Conservation (phyloP, 2,113 vertebrate genomes). For the Puma concolor region DNA sequence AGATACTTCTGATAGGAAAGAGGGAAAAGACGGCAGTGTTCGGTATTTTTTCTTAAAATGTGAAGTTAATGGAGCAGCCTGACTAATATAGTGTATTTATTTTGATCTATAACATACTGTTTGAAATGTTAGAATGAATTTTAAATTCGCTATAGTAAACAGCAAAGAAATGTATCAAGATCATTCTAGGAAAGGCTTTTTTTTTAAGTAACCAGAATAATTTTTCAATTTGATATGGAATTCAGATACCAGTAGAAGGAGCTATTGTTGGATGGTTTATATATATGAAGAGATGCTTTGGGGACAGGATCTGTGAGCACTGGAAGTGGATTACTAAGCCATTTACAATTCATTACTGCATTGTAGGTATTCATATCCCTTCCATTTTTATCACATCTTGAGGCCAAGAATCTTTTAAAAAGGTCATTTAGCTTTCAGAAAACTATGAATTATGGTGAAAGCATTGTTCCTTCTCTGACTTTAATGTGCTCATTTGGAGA, state of each 20-base stretch:
- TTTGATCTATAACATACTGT: slow-evolving; percentile 65
- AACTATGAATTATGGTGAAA: slow-evolving; percentile 76
- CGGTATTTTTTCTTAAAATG: slow-evolving; percentile 60
- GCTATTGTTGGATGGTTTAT: slow-evolving; percentile 48
- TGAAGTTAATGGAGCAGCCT: slow-evolving; percentile 63
- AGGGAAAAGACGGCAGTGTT: background rate
- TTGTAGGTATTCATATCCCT: slow-evolving; percentile 71
- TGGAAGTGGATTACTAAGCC: slow-evolving; percentile 63
- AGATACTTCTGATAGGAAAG: slow-evolving; percentile 6
- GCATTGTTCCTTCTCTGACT: slow-evolving; percentile 76
- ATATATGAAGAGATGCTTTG: slow-evolving; percentile 60
- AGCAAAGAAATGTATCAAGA: slow-evolving; percentile 48
- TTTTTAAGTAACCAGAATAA: slow-evolving; percentile 12
- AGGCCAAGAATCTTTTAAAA: slow-evolving; percentile 70
- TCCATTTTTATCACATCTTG: slow-evolving; percentile 75
- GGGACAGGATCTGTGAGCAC: slow-evolving; percentile 40
- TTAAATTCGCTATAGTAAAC: slow-evolving; percentile 72
- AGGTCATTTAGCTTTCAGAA: slow-evolving; percentile 79
- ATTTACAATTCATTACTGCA: slow-evolving; percentile 78
- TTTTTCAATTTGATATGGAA: slow-evolving; percentile 67
- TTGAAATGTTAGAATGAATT: slow-evolving; percentile 63
- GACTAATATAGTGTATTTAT: slow-evolving; percentile 64
- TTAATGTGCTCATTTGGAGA: slow-evolving; percentile 81
- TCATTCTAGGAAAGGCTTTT: slow-evolving; percentile 50
- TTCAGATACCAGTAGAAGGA: slow-evolving; percentile 67